Base-by-base conservation (phyloP, 2,888 invertebrate genomes). In the Athalia circularis region DNA sequence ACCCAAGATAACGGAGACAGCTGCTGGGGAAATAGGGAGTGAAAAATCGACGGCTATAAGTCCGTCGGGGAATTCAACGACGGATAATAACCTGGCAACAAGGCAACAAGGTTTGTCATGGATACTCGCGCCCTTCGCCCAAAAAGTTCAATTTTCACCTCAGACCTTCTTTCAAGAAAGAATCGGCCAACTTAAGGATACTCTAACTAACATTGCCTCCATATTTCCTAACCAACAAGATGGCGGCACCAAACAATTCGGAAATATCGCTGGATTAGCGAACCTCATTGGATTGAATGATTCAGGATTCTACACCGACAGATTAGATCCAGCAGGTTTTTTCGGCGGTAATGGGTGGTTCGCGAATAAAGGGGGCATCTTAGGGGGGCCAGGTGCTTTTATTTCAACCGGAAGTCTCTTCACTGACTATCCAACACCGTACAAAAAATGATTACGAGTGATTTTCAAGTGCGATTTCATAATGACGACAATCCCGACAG, bases 331-430 rank as follows among this genome's bases (percentile, higher is more conserved):
- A 1, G 86, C 84, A 8, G 88, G 88, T n/a, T 85, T 88, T 79
- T 81, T 88, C 29, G 84, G 85, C 11, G 88, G 88, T 6, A 88
- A 88, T 65, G 88, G 88, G 11, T 88, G 88, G 88, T 84, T 88
- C 62, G 85, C 88, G 9, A 88, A 88, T 78, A 88, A 88, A 72
- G 88, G 88, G 0, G 88, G 88, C 8, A 84, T 88, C 65, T 81
- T 88, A 1, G 88, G 88, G 6, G 87, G 87, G 6, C 88, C 88
- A 4, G 88, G 88, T 4, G 87, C 87, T 1, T 83, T 88, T 80
- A 75, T 88, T 0, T 88, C 88, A 0, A 88, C 88, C 4, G 88
- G 88, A 8, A 87, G 86, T 68, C 54, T 87, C 0, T 81, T 88
- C 45, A 88, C 88, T 8, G 88, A 88, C 82, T 88, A 88, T 80